Evolutionary conservation across 1,140 invertebrate genomes (phyloP).

Genomic region (Oedothorax gibbosus): DNA sequence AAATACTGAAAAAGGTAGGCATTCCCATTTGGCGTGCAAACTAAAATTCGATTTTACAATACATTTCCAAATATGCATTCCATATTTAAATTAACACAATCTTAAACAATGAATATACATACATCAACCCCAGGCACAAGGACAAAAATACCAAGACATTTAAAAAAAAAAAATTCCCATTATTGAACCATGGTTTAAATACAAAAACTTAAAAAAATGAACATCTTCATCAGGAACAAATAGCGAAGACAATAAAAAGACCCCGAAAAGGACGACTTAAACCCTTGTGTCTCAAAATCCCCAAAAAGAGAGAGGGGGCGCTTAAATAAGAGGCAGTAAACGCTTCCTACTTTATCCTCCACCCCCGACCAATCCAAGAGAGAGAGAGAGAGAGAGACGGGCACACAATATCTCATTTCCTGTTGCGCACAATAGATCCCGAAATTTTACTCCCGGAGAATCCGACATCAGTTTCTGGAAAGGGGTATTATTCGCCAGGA

Average conservation of each 20-base stretch:
- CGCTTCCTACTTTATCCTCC: slow-evolving; percentile 10
- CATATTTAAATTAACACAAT: too few species aligned
- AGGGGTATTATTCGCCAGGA: slow-evolving; percentile 54
- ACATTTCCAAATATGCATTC: too few species aligned
- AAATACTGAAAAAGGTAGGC: too few species aligned
- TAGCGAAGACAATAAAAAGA: not conserved
- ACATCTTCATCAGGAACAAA: not conserved
- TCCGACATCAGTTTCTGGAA: slow-evolving; percentile 54
- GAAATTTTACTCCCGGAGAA: slow-evolving; percentile 28
- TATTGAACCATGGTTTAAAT: not conserved
- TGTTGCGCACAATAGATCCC: slow-evolving; percentile 51
- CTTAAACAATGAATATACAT: too few species aligned
- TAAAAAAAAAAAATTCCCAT: not conserved
- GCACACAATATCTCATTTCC: slow-evolving; percentile 59
- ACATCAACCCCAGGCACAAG: not conserved
- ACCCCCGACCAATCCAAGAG: slow-evolving; percentile 12
- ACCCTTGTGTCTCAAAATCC: slow-evolving; percentile 4
- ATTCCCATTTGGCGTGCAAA: too few species aligned
- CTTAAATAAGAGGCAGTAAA: slow-evolving; percentile 55
- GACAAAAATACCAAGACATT: not conserved
- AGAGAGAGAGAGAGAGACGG: not conserved
- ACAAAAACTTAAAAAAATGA: not conserved
- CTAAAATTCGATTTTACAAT: too few species aligned
- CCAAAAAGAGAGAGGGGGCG: not conserved
- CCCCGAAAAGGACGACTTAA: not conserved